A percentile compares a stretch with the other conserved stretches of the same genome.
Conservation (phyloP, 2,113 vertebrate genomes). For the Puma concolor region DNA sequence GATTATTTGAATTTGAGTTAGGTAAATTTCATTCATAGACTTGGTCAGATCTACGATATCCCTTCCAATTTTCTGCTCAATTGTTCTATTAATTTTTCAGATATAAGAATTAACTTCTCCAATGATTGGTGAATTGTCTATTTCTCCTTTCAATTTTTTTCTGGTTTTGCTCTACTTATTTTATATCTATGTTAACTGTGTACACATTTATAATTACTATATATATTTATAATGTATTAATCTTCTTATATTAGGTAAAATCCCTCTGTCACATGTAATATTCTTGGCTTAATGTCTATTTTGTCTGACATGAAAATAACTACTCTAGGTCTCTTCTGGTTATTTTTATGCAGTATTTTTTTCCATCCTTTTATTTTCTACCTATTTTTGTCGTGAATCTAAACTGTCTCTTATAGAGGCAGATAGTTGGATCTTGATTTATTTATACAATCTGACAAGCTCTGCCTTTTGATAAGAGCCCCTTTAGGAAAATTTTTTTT, state of each 20-base stretch:
- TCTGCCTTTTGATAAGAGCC: not conserved
- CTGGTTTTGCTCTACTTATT: not conserved
- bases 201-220: not conserved
- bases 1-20: not conserved
- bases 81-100: not conserved
- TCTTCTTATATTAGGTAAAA: not conserved
- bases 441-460: not conserved
- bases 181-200: too few species aligned
- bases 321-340: not conserved
- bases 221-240: not conserved
- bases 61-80: not conserved
- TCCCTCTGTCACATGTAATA: not conserved
- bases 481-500: not conserved
- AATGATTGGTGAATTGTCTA: not conserved
- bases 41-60: not conserved
- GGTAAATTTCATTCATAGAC: not conserved
- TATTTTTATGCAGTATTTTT: not conserved
- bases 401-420: not conserved
- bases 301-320: not conserved
- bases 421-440: not conserved
- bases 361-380: not conserved
- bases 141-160: not conserved
- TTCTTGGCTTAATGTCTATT: not conserved
- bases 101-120: not conserved
- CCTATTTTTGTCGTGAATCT: not conserved